These are phyloP conservation scores for Tetranychus piercei DNA, from an alignment of 2,888 invertebrate genomes.

Conservation along the genomic window DNA sequence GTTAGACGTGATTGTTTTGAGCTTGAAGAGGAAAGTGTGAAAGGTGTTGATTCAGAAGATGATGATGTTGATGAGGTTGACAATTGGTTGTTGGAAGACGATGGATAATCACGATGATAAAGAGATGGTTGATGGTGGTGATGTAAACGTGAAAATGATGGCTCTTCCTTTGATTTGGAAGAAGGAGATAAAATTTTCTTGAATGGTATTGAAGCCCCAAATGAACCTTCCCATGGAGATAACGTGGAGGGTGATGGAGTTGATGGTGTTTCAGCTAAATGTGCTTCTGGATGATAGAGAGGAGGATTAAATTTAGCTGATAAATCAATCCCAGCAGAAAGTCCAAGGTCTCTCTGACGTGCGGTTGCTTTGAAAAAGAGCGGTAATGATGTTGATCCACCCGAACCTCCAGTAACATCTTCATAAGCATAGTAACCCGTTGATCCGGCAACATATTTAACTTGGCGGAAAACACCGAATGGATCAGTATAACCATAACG, in stretches of 20 bases:
- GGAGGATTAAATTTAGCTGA: slow-evolving; percentile 20
- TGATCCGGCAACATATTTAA: slow-evolving; percentile 20
- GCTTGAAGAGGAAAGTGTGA: not conserved
- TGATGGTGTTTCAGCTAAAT: slow-evolving; percentile 3
- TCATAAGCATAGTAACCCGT: slow-evolving; percentile 20
- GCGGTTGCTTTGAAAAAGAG: slow-evolving; percentile 17
- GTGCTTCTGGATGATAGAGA: slow-evolving; percentile 20
- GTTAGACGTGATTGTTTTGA: not conserved
- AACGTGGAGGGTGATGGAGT: not conserved
- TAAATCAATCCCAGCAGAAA: not conserved
- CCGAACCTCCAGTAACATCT: slow-evolving; percentile 14
- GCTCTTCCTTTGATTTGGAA: no score
- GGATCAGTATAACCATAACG: slow-evolving; percentile 22
- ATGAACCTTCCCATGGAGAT: not conserved
- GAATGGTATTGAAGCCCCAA: not conserved
- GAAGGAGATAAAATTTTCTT: not conserved
- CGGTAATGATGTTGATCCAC: slow-evolving; percentile 14
- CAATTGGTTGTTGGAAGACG: not conserved
- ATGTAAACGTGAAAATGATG: no score
- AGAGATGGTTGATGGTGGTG: not conserved
- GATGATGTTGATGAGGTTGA: not conserved
- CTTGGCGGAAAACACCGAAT: slow-evolving; percentile 17
- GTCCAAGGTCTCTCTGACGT: slow-evolving; percentile 10
- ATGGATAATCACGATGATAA: not conserved
- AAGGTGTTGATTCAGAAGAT: not conserved